Evolutionary conservation across 2,797 vertebrate genomes (phyloP).

Genomic region (Gila robusta): DNA sequence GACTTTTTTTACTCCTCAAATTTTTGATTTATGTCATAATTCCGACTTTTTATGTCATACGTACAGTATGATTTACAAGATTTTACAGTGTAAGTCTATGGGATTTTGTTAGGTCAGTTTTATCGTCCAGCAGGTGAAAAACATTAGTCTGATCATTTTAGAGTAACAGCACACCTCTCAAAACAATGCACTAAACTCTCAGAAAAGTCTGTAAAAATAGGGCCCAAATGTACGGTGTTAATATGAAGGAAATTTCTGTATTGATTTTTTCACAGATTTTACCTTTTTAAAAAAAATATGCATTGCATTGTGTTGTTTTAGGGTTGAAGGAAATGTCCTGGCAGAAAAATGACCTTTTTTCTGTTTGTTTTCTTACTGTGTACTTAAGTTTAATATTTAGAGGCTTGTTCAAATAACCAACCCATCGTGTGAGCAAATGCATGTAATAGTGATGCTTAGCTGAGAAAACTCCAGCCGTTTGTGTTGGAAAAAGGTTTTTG

Average conservation of each 20-base stretch:
- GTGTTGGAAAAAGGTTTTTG: slow-evolving; percentile 33
- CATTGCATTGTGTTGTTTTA: background rate
- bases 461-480: background rate
- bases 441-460: background rate
- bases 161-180: background rate
- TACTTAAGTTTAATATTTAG: background rate
- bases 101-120: background rate
- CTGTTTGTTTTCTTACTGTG: background rate
- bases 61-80: background rate
- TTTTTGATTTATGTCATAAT: background rate
- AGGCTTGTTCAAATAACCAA: background rate
- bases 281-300: too few relatives aligned
- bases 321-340: background rate
- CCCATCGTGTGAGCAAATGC: background rate
- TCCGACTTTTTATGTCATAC: background rate
- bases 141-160: too few relatives aligned
- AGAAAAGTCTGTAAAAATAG: background rate
- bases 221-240: background rate
- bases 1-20: too few relatives aligned
- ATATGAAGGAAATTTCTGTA: background rate
- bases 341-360: background rate
- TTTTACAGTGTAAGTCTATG: background rate
- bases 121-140: background rate
- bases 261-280: background rate
- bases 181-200: background rate